Conservation (phyloP, 1,140 invertebrate genomes). For the Drosophila dunni region DNA sequence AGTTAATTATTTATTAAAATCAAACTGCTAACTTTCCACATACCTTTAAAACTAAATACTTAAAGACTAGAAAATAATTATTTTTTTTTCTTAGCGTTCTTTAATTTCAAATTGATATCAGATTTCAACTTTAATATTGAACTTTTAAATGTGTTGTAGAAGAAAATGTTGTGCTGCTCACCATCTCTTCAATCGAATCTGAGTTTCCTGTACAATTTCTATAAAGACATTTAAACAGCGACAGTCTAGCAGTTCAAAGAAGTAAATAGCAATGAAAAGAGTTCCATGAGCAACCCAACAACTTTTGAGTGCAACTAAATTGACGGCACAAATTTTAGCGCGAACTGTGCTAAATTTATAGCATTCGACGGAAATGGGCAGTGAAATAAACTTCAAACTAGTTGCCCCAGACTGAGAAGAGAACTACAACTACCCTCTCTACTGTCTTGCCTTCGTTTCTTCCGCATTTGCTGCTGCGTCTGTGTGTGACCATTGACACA, state of each 20-base stretch:
- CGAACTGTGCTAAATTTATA: conserved; percentile 56
- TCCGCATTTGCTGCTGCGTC: conserved; percentile 9
- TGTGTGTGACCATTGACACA: conserved; percentile 45
- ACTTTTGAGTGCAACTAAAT: conserved; percentile 45
- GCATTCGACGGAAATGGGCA: conserved; percentile 17
- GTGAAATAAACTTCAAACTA: conserved; percentile 38
- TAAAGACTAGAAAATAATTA: no score
- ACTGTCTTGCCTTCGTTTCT: not conserved
- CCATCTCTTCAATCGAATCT: not conserved
- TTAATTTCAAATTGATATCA: no score
- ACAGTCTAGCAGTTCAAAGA: not conserved
- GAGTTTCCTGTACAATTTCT: not conserved
- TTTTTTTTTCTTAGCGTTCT: no score
- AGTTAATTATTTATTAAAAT: no score
- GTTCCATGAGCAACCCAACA: conserved; percentile 18
- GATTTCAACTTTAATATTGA: not conserved
- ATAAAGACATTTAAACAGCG: conserved; percentile 20
- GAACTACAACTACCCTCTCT: not conserved
- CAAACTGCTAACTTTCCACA: no score
- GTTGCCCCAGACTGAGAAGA: conserved; percentile 19
- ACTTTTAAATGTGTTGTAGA: no score
- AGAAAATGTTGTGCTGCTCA: not conserved
- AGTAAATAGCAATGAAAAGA: conserved; percentile 36
- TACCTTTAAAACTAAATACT: no score
- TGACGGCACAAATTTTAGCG: conserved; percentile 48